phyloP scores from a whole-genome alignment of 2,797 vertebrate genomes.

The Spea hammondii region DNA sequence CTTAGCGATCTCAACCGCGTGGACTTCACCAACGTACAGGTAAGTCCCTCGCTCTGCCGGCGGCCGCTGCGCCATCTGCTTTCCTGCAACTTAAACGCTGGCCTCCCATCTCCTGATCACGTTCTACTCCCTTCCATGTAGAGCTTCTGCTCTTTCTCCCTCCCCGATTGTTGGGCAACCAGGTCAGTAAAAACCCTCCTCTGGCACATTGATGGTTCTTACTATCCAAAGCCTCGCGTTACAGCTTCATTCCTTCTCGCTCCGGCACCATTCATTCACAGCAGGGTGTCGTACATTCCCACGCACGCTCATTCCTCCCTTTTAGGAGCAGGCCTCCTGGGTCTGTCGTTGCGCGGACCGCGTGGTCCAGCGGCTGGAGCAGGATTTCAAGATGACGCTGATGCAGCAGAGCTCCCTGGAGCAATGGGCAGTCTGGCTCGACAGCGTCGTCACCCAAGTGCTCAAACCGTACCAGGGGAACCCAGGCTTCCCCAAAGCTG shows the following conservation, averaged over 20 bases:
- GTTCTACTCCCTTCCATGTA: too few species aligned
- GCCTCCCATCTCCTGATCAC: too few species aligned
- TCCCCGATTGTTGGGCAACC: too few species aligned
- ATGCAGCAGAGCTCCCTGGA: constrained; percentile 94
- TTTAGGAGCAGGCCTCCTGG: constrained; percentile 89
- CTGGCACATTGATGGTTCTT: too few species aligned
- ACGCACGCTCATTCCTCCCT: neutral
- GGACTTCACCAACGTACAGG: constrained; percentile 94
- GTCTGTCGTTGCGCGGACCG: constrained; percentile 86
- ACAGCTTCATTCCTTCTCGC: too few species aligned
- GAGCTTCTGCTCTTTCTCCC: too few species aligned
- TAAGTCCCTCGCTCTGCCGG: constrained; percentile 52
- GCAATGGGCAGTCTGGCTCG: constrained; percentile 90
- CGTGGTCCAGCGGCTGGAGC: constrained; percentile 83
- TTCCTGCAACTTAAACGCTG: neutral
- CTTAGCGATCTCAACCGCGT: constrained; percentile 91
- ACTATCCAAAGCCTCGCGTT: too few species aligned
- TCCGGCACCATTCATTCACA: too few species aligned
- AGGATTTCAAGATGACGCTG: constrained; percentile 88
- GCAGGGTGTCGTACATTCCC: neutral
- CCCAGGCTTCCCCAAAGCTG: constrained; percentile 80
- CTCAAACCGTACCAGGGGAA: constrained; percentile 85
- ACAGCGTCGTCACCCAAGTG: constrained; percentile 80
- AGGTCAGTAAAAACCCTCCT: too few species aligned
- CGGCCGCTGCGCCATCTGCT: too few species aligned